Evolutionary conservation across 2,113 vertebrate genomes (phyloP), one percentile per base, ranked within the genome.

Genomic region (Ammodytes marinus): DNA sequence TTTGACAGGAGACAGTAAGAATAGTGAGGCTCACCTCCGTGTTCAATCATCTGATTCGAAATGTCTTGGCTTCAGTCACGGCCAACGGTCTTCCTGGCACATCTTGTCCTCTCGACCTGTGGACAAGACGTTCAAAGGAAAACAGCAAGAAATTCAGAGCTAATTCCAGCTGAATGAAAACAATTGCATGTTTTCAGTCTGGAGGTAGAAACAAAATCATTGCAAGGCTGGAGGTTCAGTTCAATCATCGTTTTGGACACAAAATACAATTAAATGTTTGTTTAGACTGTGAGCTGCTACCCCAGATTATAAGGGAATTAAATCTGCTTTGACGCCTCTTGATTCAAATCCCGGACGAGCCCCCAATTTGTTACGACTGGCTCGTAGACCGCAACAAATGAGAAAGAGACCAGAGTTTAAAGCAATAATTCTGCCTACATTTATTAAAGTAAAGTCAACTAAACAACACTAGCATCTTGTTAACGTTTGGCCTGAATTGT

Each of bases 1-100:
- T 78, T 19, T 67, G 17, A 61, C 37, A 42, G 54, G 50, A 74
- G 74, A 82, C 37, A 12, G 39, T 11, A 53, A 63, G 73, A 85
- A 70, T 37, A 75, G 58, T 78, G 67, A 80, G 45, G 79, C 91
- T 92, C 88, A 93, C 92, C 91, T 88, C 69, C 49, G 72, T 46
- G 80, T 46, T 77, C 70, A 47, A 65, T 80, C 85, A 76, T 63
- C 63, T 43, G 27, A 27, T 27, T 27, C 27, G 27, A 27, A 27
- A 27, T 27, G 27, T 70, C 64, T 65, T 78, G 43, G 77, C 37
- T 86, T 69, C 73, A 47, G 77, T 64, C 53, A 65, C 75, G 45
- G 75, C 57, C 1, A 47, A 58, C 60, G 50, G 80, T 67, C 79
- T 66, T 59, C 66, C 13, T 4, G 8, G 86, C 37, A 71, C 82